Evolutionary conservation across 2,888 invertebrate genomes (phyloP).

Genomic region (Hypena proboscidalis): DNA sequence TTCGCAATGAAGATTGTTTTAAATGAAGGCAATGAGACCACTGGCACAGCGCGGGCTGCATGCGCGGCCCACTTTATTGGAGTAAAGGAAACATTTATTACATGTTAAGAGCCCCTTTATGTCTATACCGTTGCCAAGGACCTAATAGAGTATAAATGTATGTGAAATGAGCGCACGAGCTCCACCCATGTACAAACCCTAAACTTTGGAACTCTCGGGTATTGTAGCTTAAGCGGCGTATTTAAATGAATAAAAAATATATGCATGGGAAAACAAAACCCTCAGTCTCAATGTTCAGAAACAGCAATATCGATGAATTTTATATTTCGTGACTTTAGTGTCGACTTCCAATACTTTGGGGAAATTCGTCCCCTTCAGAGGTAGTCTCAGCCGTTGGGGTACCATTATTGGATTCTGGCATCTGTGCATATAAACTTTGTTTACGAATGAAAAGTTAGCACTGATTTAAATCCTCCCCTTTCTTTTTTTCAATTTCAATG

Average conservation of each 20-base stretch:
- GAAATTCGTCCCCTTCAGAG: slow-evolving; percentile 72
- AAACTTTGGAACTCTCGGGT: slow-evolving; percentile 32
- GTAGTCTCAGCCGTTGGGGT: slow-evolving; percentile 62
- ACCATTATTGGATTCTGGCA: slow-evolving; percentile 77
- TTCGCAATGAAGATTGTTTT: slow-evolving; percentile 62
- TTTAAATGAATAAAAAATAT: slow-evolving; percentile 38
- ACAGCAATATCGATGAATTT: slow-evolving; percentile 77
- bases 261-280: slow-evolving; percentile 30
- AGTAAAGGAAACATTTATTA: slow-evolving; percentile 75
- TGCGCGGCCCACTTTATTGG: slow-evolving; percentile 66
- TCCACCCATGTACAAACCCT: slow-evolving; percentile 31
- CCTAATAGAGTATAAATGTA: slow-evolving; percentile 55
- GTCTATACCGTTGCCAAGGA: slow-evolving; percentile 70
- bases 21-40: slow-evolving; percentile 69
- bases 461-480: slow-evolving; percentile 62
- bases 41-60: slow-evolving; percentile 48
- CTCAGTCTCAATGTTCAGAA: slow-evolving; percentile 53
- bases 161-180: slow-evolving; percentile 42
- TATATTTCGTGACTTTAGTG: slow-evolving; percentile 73
- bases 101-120: slow-evolving; percentile 74
- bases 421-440: slow-evolving; percentile 78
- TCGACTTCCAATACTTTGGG: slow-evolving; percentile 69
- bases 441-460: slow-evolving; percentile 70
- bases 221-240: slow-evolving; percentile 20
- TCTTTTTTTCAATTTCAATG: slow-evolving; percentile 21